Conservation (phyloP, 1,140 invertebrate species). For the Pristionchus pacificus region DNA sequence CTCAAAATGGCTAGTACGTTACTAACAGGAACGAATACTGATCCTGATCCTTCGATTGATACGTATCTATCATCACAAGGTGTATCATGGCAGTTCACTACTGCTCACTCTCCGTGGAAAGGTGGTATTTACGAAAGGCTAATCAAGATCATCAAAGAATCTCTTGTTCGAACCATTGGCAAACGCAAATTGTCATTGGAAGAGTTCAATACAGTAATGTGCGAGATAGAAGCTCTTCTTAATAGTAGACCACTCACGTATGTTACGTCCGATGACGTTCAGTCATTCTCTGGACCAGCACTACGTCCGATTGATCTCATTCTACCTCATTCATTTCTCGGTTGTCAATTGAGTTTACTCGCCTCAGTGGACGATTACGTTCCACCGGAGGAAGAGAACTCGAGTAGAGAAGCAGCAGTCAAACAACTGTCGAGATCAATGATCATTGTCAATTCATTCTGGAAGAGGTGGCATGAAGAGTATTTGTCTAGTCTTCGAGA, state of each 20-base stretch:
- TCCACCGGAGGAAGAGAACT: neutral
- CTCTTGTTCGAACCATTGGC: neutral
- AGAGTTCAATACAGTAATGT: neutral
- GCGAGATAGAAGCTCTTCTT: neutral
- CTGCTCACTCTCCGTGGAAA: neutral
- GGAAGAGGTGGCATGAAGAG: neutral
- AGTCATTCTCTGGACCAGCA: neutral
- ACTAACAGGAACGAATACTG: neutral
- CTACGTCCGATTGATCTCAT: neutral
- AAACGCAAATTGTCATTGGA: neutral
- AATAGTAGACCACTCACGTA: neutral
- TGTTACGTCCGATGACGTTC: neutral
- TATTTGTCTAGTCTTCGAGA: neutral
- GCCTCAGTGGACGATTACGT: neutral
- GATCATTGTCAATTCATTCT: neutral
- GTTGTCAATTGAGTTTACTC: neutral
- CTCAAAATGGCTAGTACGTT: neutral
- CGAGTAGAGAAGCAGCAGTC: neutral
- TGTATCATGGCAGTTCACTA: neutral
- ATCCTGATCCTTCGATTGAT: neutral
- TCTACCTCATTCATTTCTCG: neutral
- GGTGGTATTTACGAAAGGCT: slow-evolving; percentile 1
- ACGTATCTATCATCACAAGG: neutral
- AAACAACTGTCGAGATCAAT: neutral
- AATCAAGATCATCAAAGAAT: neutral